These are phyloP conservation scores for Lissonota sp. DNA, from an alignment of 2,888 invertebrate genomes.

Conservation along the genomic window DNA sequence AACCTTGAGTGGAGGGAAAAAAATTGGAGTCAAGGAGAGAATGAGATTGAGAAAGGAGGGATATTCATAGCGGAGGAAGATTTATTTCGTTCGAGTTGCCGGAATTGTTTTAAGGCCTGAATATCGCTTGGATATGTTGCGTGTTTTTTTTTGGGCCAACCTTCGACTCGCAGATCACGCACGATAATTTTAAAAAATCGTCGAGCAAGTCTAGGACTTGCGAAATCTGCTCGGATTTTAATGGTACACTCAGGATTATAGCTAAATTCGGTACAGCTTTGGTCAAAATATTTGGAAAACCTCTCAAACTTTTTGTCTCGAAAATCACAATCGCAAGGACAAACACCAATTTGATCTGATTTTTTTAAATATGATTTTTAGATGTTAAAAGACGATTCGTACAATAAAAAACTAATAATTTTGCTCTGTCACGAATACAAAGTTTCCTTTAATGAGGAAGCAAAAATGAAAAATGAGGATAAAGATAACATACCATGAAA, in stretches of 20 bases:
- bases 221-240: no score
- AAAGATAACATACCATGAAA: no score
- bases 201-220: neutral
- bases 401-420: no score
- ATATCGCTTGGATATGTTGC: conserved; percentile 8
- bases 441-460: no score
- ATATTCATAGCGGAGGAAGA: conserved; percentile 2
- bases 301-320: no score
- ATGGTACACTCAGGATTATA: no score
- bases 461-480: no score
- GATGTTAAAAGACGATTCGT: neutral
- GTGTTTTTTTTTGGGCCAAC: conserved; percentile 3
- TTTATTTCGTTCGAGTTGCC: conserved; percentile 46
- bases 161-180: conserved; percentile 21
- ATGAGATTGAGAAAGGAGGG: neutral
- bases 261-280: no score
- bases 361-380: neutral
- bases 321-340: no score
- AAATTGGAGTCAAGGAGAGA: conserved; percentile 3
- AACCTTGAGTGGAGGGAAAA: conserved; percentile 43
- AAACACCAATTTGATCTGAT: neutral
- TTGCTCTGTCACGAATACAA: no score
- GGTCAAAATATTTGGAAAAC: no score
- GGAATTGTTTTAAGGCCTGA: conserved; percentile 61
- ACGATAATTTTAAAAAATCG: conserved; percentile 33